phyloP scores from a whole-genome alignment of 2,113 vertebrate genomes.

The Heptranchias perlo region DNA sequence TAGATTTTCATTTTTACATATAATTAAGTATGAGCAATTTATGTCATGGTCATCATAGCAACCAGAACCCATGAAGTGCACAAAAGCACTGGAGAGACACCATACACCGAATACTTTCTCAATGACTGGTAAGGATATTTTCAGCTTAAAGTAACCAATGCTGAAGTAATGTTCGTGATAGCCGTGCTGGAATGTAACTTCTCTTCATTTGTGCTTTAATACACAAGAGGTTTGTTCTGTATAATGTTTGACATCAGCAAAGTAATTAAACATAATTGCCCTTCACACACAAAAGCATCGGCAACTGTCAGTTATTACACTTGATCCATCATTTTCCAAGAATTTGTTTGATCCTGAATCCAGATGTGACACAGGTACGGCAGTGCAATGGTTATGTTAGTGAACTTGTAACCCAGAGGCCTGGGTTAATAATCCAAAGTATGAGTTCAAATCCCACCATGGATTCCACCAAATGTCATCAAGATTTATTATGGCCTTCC shows the following conservation, averaged over 20 bases:
- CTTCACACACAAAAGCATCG: conserved; percentile 3
- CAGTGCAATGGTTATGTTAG: neutral
- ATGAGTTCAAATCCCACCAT: neutral
- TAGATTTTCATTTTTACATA: neutral
- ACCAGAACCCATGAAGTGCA: neutral
- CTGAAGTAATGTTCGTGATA: neutral
- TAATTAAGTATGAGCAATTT: neutral
- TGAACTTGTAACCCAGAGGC: neutral
- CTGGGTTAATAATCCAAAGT: neutral
- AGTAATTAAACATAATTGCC: neutral
- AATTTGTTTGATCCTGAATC: neutral
- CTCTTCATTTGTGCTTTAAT: neutral
- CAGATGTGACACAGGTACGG: neutral
- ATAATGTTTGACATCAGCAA: neutral
- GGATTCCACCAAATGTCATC: too few relatives aligned
- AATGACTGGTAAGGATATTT: neutral
- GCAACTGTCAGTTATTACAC: neutral
- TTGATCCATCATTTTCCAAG: neutral
- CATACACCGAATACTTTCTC: neutral
- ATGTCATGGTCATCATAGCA: neutral
- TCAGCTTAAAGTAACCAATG: neutral
- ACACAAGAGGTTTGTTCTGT: neutral
- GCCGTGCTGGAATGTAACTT: neutral
- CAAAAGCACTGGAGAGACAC: neutral
- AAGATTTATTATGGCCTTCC: too few relatives aligned